Evolutionary conservation across 2,888 invertebrate species (phyloP), one percentile per base, ranked within the genome.

Genomic region (Creontiades dilutus): DNA sequence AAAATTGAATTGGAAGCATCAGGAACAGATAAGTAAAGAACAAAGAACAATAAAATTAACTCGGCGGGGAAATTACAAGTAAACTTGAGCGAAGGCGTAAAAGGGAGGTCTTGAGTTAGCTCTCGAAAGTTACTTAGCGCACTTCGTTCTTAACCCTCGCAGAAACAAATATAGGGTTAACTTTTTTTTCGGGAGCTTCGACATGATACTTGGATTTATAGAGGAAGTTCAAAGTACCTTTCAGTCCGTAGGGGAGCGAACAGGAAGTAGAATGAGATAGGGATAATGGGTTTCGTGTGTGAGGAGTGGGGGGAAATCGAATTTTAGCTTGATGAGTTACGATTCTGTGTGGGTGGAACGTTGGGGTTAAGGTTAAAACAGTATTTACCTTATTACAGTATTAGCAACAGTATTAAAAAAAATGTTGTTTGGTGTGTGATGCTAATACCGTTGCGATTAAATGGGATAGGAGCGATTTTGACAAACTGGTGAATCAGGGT

Each of bases 11-110:
- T 86, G 86, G 68, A 68, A 46, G 86, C 86, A 86, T 86, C 75
- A 86, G 75, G 86, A 86, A 86, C 86, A 86, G 86, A 86, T 86
- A 86, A 86, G 86, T 86, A 86, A 86, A 86, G 86, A 86, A 86
- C 75, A 86, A 86, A 86, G 86, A 86, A 86, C 86, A 86, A 86
- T 86, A 86, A 75, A 86, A 86, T 86, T 86, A 86, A 75, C 86
- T n/a, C 47, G n/a, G 16, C 75, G 14, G 19, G 86, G 86, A 86
- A 68, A 86, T 86, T 86, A 86, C 75, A 37, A 55, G 85, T 85
- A 85, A 85, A 85, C 85, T 86, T 19, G 86, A 82, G 27, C 19
- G 19, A 52, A 82, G 52, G 19, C 82, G 82, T 82, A 52, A 82
- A 48, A 82, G 82, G 48, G 48, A 48, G 47, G n/a, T 68, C 68